A percentile compares a stretch with the other conserved stretches of the same genome.
These are phyloP conservation scores for Penaeus monodon DNA, from an alignment of 2,888 invertebrate species.

Conservation along the genomic window DNA sequence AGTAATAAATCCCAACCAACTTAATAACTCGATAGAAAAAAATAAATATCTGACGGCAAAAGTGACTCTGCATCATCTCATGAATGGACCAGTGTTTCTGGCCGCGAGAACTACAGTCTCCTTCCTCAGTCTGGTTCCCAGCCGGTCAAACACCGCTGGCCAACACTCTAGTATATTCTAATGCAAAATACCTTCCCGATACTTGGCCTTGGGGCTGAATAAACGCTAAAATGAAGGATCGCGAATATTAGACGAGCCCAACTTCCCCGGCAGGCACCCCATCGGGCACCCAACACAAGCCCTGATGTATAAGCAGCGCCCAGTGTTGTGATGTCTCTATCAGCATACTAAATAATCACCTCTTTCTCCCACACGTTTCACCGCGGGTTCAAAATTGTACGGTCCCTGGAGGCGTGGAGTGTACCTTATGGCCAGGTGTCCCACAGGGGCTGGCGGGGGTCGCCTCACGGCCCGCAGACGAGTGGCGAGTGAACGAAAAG, in stretches of 20 bases:
- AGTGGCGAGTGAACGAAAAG: slow-evolving; percentile 19
- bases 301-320: slow-evolving; percentile 54
- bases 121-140: too few species aligned
- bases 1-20: slow-evolving; percentile 39
- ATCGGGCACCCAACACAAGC: slow-evolving; percentile 46
- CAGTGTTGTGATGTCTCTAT: slow-evolving; percentile 61
- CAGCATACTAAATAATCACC: slow-evolving; percentile 62
- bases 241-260: slow-evolving; percentile 53
- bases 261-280: slow-evolving; percentile 45
- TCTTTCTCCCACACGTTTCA: slow-evolving; percentile 51
- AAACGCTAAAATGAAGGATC: slow-evolving; percentile 14
- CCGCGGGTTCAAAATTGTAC: slow-evolving; percentile 48
- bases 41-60: slow-evolving; percentile 30
- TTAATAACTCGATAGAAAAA: slow-evolving; percentile 30
- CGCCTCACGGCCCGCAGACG: not conserved
- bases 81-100: slow-evolving; percentile 23
- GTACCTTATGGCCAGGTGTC: slow-evolving; percentile 36
- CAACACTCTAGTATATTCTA: too few species aligned
- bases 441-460: slow-evolving; percentile 23
- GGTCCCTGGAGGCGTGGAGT: slow-evolving; percentile 23
- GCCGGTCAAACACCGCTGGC: too few species aligned
- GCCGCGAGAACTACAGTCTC: too few species aligned
- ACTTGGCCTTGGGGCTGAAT: not conserved
- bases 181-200: too few species aligned
- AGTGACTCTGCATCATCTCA: slow-evolving; percentile 47